Percentiles rank a stretch among this genome's conserved stretches.
Conservation (phyloP, 2,113 vertebrate species). For the Scophthalmus maximus region DNA sequence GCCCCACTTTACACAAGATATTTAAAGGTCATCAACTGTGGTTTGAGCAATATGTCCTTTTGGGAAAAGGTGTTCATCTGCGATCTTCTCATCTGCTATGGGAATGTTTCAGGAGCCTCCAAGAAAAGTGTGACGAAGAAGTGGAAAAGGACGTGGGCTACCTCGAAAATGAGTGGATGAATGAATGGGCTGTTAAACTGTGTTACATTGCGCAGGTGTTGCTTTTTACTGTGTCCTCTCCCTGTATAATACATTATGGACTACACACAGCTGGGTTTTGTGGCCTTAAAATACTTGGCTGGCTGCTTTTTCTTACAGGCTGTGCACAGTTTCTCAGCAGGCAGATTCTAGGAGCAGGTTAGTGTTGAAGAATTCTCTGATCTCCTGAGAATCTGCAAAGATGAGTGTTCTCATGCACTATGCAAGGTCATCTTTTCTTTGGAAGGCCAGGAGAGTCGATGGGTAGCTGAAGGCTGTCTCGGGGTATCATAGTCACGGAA, state of each 20-base stretch:
- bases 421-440: too few species aligned
- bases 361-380: too few species aligned
- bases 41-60: not conserved
- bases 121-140: not conserved
- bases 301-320: not conserved
- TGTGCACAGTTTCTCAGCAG: conserved; percentile 1
- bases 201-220: conserved; percentile 22
- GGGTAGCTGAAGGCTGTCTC: too few species aligned
- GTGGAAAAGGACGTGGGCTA: not conserved
- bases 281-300: not conserved
- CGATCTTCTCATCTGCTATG: not conserved
- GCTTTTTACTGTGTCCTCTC: conserved; percentile 18
- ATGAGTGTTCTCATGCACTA: too few species aligned
- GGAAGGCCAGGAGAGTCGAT: too few species aligned
- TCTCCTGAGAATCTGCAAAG: too few species aligned
- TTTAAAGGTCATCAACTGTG: not conserved
- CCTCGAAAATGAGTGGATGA: not conserved
- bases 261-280: conserved; percentile 10
- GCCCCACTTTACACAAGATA: not conserved
- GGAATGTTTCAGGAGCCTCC: not conserved
- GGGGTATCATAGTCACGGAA: too few species aligned
- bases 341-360: not conserved
- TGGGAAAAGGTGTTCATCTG: too few species aligned
- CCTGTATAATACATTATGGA: not conserved
- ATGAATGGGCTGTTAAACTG: not conserved